A percentile compares a stretch with the other conserved stretches of the same genome.
These are phyloP conservation scores for Tineola bisselliella DNA, from an alignment of 2,888 invertebrate species.

Conservation along the genomic window DNA sequence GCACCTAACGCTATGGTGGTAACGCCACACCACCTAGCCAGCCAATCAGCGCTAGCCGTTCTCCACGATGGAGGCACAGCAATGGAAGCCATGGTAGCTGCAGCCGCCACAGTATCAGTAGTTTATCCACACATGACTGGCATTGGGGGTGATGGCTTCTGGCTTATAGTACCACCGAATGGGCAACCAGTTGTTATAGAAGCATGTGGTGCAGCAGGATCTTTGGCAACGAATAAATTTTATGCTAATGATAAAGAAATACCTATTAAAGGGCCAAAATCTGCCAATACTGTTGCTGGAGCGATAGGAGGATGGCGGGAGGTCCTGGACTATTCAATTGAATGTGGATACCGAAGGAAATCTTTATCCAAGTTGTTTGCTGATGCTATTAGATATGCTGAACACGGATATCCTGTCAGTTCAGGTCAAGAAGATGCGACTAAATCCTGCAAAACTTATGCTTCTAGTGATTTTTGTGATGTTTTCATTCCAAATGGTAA, in stretches of 20 bases:
- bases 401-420: conserved; percentile 43
- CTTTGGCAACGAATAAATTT: conserved; percentile 38
- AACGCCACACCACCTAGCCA: conserved; percentile 53
- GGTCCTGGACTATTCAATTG: conserved; percentile 45
- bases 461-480: conserved; percentile 27
- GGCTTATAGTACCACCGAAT: conserved; percentile 50
- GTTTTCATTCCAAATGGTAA: conserved; percentile 34
- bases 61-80: conserved; percentile 52
- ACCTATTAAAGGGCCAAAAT: conserved; percentile 41
- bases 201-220: conserved; percentile 49
- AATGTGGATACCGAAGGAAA: conserved; percentile 41
- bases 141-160: conserved; percentile 54
- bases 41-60: conserved; percentile 45
- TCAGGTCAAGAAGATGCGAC: conserved; percentile 25
- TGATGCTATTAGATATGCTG: conserved; percentile 50
- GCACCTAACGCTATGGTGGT: conserved; percentile 50
- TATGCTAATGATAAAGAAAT: conserved; percentile 32
- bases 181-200: conserved; percentile 49
- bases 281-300: conserved; percentile 50
- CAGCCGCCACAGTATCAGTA: conserved; percentile 51
- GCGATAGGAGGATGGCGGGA: conserved; percentile 55
- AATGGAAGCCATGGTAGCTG: conserved; percentile 51
- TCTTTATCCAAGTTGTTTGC: conserved; percentile 35
- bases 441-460: conserved; percentile 15
- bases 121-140: conserved; percentile 56